Evolutionary conservation across 2,797 vertebrate species (phyloP).

Genomic region (Moxostoma hubbsi): DNA sequence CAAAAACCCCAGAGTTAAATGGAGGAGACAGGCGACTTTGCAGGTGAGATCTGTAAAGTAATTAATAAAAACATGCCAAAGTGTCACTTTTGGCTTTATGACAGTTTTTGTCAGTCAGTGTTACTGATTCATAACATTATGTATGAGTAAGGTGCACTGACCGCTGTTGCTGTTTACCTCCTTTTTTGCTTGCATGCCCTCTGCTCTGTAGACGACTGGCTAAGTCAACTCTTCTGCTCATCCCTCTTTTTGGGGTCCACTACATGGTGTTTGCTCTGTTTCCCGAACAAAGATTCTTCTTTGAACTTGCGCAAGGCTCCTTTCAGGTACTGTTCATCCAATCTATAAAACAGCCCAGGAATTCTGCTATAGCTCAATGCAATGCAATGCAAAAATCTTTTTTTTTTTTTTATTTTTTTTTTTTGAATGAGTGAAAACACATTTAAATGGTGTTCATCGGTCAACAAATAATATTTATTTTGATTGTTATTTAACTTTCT

Average conservation of each 20-base stretch:
- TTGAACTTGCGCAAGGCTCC: slow-evolving; percentile 75
- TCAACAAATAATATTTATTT: not conserved
- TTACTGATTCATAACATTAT: not conserved
- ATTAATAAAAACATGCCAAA: not conserved
- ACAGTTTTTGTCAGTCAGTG: not conserved
- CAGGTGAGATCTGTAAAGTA: slow-evolving; percentile 62
- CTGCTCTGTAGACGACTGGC: slow-evolving; percentile 65
- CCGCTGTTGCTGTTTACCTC: not conserved
- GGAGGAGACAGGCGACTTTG: slow-evolving; percentile 66
- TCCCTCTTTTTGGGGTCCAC: slow-evolving; percentile 74
- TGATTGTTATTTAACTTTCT: not conserved
- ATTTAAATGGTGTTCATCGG: no score
- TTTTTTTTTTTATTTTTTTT: no score
- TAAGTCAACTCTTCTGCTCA: slow-evolving; percentile 70
- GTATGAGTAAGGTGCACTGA: not conserved
- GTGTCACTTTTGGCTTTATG: not conserved
- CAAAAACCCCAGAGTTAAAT: slow-evolving; percentile 62
- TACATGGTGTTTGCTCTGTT: slow-evolving; percentile 72
- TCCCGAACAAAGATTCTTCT: slow-evolving; percentile 69
- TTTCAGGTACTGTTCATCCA: slow-evolving; percentile 69
- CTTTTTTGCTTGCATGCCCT: slow-evolving; percentile 7
- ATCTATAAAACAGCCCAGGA: not conserved
- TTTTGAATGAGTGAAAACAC: no score
- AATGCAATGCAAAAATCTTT: no score
- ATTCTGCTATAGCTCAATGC: not conserved